Evolutionary conservation across 2,888 invertebrate genomes (phyloP).

Genomic region (Microchrysa polita): DNA sequence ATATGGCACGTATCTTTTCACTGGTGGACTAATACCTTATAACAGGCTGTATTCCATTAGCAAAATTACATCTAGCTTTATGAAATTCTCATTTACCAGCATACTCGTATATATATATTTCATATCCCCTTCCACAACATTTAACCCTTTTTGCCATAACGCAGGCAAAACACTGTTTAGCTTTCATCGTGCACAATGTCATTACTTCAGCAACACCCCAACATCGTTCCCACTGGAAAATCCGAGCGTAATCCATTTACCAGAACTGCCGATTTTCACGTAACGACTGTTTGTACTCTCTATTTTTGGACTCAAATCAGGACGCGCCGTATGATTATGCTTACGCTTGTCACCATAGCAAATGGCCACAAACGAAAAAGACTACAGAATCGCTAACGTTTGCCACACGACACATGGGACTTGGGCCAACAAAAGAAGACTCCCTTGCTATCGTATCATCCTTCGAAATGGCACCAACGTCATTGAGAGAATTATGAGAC

Average conservation of each 20-base stretch:
- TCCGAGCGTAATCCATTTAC: not conserved
- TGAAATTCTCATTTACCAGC: not conserved
- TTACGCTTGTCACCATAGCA: not conserved
- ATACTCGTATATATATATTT: not conserved
- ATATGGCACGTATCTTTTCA: too few relatives aligned
- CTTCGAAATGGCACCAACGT: conserved; percentile 8
- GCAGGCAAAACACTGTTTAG: not conserved
- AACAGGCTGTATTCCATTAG: not conserved
- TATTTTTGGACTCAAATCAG: conserved; percentile 29
- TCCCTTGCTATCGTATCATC: too few relatives aligned
- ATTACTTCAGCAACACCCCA: not conserved
- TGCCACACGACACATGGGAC: not conserved
- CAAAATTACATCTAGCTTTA: not conserved
- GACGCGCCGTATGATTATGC: too few relatives aligned
- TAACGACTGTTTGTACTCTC: not conserved
- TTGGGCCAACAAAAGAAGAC: conserved; percentile 3
- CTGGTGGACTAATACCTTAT: not conserved
- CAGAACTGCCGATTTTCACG: not conserved
- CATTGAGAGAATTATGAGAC: conserved; percentile 30
- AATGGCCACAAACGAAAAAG: conserved; percentile 21
- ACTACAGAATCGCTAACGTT: not conserved
- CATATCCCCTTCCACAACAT: not conserved
- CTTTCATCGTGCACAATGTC: conserved; percentile 12
- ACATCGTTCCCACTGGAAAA: conserved; percentile 3
- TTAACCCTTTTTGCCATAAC: not conserved